Evolutionary conservation across 2,113 vertebrate species (phyloP), one percentile per base, ranked within the genome.

Genomic region (Conger conger): DNA sequence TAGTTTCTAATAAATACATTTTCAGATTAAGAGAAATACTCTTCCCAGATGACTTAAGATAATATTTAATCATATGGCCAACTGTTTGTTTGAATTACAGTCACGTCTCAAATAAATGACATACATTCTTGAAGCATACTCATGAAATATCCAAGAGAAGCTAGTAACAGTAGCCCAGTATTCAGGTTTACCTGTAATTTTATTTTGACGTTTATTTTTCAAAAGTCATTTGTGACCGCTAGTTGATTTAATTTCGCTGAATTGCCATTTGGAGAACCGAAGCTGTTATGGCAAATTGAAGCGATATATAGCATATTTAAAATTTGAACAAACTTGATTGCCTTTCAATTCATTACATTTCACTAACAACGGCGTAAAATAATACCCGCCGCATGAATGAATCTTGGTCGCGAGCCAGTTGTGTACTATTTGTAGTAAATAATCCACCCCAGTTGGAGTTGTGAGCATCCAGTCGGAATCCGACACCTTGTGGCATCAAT

Each of bases 381-480:
- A 73, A 73, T 33, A 73, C 68, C 30, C n/a, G 68, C n/a, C 23
- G 68, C 68, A 73, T 73, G 68, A 73, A 73, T 73, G 68, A 73
- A 73, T 33, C 4, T 13, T 73, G 68, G 68, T 73, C 68, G n/a
- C 68, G 68, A 27, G n/a, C 68, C 68, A 73, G n/a, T n/a, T 73
- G 23, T 73, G 68, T 73, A 73, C 68, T 73, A 73, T 73, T 73
- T 73, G 68, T 73, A 73, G 68, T 73, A 73, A 73, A 73, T 73
- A 73, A 73, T 73, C 68, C 68, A 33, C 68, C 60, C 60, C n/a
- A 73, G 68, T 73, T 73, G 68, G 68, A 73, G 68, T 73, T 73
- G 68, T 33, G 68, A 73, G 68, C 68, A 73, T 73, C 68, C 68
- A 73, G 68, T 73, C 68, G 68, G 68, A 73, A 73, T 73, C 68